These are phyloP conservation scores for Coregonus suidteri DNA, from an alignment of 2,797 vertebrate species.

Conservation along the genomic window DNA sequence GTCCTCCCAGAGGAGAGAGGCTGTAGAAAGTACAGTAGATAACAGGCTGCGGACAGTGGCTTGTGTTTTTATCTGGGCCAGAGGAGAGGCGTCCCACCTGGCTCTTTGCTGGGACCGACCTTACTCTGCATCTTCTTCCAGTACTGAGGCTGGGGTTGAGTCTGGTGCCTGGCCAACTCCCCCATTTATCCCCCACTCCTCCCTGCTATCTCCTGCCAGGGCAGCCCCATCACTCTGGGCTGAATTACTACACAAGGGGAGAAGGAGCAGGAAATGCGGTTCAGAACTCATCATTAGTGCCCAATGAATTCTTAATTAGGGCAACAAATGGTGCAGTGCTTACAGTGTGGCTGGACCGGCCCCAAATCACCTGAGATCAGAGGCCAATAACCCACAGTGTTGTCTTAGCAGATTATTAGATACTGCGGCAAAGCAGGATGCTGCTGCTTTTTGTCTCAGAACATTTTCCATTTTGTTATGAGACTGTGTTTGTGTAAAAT, in stretches of 20 bases:
- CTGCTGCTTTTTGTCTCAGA: neutral
- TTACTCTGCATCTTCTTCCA: slow-evolving; percentile 49
- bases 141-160: neutral
- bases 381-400: slow-evolving; percentile 52
- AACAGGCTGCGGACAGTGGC: slow-evolving; percentile 51
- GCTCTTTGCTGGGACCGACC: slow-evolving; percentile 45
- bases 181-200: slow-evolving; percentile 20
- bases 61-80: slow-evolving; percentile 58
- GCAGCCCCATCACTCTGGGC: slow-evolving; percentile 42
- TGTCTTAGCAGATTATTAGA: slow-evolving; percentile 42
- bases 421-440: slow-evolving; percentile 43
- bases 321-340: slow-evolving; percentile 74
- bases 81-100: slow-evolving; percentile 48
- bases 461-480: neutral
- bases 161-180: slow-evolving; percentile 47
- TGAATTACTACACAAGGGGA: slow-evolving; percentile 58
- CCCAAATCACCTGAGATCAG: slow-evolving; percentile 54
- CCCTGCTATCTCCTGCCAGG: slow-evolving; percentile 38
- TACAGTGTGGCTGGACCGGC: slow-evolving; percentile 53
- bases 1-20: neutral
- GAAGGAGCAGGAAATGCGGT: slow-evolving; percentile 70
- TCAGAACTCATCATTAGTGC: slow-evolving; percentile 75
- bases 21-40: slow-evolving; percentile 37
- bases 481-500: neutral
- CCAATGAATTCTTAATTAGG: slow-evolving; percentile 80